These are phyloP conservation scores for Urocitellus parryii DNA, from an alignment of 2,113 vertebrate genomes.

Conservation along the genomic window DNA sequence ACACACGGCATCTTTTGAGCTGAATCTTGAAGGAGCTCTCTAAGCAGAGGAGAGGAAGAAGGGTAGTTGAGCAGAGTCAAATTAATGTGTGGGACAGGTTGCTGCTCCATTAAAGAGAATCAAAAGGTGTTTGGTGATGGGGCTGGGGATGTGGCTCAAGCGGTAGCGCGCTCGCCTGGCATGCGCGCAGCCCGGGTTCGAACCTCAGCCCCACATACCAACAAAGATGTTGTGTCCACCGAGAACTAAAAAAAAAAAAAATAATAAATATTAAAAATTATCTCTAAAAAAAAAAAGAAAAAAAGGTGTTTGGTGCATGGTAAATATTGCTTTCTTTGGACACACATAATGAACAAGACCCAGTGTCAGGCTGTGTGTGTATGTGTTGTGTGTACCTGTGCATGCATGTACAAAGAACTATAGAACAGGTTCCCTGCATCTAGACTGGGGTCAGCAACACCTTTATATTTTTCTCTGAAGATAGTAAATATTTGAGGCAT, in stretches of 20 bases:
- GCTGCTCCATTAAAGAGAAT: not conserved
- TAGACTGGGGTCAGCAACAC: not conserved
- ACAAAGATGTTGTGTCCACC: no score
- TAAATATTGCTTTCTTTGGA: not conserved
- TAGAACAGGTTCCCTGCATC: not conserved
- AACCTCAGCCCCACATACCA: no score
- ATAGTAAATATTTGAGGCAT: not conserved
- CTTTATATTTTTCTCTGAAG: not conserved
- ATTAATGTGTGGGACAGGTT: not conserved
- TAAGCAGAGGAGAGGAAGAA: not conserved
- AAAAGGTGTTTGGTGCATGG: not conserved
- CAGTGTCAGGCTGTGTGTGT: not conserved
- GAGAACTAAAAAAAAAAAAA: no score
- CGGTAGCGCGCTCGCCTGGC: no score
- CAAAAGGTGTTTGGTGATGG: not conserved
- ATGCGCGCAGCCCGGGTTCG: no score
- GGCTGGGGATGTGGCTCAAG: no score
- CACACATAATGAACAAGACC: not conserved
- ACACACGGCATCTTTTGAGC: not conserved
- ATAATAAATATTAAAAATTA: no score
- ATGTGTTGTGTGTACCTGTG: not conserved
- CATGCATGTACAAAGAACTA: not conserved
- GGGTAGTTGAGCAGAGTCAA: not conserved
- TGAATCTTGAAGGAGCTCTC: not conserved
- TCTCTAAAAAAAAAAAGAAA: no score